These are phyloP conservation scores for Pollenia griseotomentosa DNA, from an alignment of 2,888 invertebrate species.

Conservation along the genomic window DNA sequence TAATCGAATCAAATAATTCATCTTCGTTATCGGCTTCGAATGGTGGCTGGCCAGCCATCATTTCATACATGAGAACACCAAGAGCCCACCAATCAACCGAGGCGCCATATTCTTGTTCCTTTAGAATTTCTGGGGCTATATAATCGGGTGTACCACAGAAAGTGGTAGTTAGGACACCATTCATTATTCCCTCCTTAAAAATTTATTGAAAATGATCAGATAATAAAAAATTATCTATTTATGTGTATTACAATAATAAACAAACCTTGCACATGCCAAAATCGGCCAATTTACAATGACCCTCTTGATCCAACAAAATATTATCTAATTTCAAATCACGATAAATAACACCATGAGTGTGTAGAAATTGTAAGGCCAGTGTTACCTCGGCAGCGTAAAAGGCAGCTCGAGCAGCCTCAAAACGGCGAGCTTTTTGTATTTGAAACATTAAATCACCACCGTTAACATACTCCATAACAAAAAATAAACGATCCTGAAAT, in stretches of 20 bases:
- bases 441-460: constrained; percentile 99
- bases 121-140: constrained; percentile 98
- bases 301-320: constrained; percentile 97
- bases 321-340: constrained; percentile 99
- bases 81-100: constrained; percentile 98
- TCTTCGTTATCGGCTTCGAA: constrained; percentile 99
- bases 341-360: constrained; percentile 98
- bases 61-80: constrained; percentile 99
- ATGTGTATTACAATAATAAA: background rate
- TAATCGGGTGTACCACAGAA: constrained; percentile 99
- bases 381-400: constrained; percentile 99
- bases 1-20: constrained; percentile 98
- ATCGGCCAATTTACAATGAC: constrained; percentile 96
- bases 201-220: background rate
- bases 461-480: constrained; percentile 99
- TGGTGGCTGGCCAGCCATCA: constrained; percentile 99
- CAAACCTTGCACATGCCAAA: constrained; percentile 99
- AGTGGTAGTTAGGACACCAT: constrained; percentile 95
- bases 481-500: constrained; percentile 93
- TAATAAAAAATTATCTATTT: background rate
- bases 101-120: constrained; percentile 95
- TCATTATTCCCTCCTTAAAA: constrained; percentile 84
- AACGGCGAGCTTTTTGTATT: constrained; percentile 98
- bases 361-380: constrained; percentile 97
- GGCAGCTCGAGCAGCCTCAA: constrained; percentile 96